phyloP scores from a whole-genome alignment of 2,888 invertebrate species.

The Sphinx pinastri region DNA sequence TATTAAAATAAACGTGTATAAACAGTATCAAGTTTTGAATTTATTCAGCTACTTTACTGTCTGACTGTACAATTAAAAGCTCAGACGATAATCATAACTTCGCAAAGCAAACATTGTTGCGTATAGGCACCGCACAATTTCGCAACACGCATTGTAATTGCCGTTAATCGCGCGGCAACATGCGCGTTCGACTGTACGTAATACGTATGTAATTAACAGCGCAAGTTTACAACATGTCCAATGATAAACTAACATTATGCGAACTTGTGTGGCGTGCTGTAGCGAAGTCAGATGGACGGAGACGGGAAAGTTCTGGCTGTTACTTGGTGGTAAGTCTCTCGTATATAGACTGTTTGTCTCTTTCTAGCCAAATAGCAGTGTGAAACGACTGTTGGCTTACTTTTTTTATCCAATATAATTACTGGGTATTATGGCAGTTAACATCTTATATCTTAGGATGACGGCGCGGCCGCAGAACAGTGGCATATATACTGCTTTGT shows the following conservation, averaged over 20 bases:
- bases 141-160: constrained; percentile 16
- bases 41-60: too few relatives aligned
- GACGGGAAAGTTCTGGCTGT: background rate
- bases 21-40: too few relatives aligned
- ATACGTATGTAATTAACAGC: constrained; percentile 1
- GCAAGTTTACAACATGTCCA: background rate
- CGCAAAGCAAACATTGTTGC: background rate
- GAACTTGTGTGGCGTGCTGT: background rate
- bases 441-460: too few relatives aligned
- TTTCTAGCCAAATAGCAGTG: too few relatives aligned
- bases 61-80: constrained; percentile 13
- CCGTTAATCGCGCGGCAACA: background rate
- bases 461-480: too few relatives aligned
- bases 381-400: too few relatives aligned
- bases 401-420: too few relatives aligned
- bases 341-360: too few relatives aligned
- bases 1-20: too few relatives aligned
- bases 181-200: constrained; percentile 13
- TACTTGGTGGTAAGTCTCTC: too few relatives aligned
- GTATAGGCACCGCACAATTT: constrained; percentile 9
- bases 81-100: background rate
- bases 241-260: background rate
- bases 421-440: too few relatives aligned
- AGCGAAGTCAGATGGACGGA: constrained; percentile 2
- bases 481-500: too few relatives aligned